Evolutionary conservation across 2,113 vertebrate species (phyloP).

Genomic region (Pluvialis apricaria): DNA sequence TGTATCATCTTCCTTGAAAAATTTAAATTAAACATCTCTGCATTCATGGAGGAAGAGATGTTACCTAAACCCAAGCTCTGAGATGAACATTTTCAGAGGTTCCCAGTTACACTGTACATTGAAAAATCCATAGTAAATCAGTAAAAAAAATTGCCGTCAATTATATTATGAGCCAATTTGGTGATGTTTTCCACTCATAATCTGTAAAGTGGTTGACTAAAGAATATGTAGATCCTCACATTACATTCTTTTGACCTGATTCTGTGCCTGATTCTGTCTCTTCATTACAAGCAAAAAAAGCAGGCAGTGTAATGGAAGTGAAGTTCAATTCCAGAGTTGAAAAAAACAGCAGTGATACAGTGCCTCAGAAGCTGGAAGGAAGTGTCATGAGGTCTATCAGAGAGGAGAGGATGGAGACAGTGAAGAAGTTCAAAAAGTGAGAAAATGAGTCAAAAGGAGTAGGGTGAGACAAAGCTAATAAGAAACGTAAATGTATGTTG

Average conservation of each 20-base stretch:
- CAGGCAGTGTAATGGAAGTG: background rate
- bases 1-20: background rate
- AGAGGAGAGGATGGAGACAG: background rate
- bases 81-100: background rate
- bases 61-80: background rate
- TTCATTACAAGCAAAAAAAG: background rate
- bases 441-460: background rate
- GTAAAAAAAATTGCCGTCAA: background rate
- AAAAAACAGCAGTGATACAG: background rate
- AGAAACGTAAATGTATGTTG: background rate
- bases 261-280: background rate
- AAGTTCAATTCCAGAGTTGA: background rate
- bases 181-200: background rate
- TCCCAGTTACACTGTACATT: background rate
- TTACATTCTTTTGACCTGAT: background rate
- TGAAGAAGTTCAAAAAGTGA: background rate
- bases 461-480: background rate
- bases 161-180: background rate
- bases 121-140: background rate
- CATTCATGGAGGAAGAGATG: background rate
- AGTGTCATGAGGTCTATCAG: background rate
- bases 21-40: background rate
- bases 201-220: background rate
- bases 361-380: background rate
- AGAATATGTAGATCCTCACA: background rate